phyloP scores from a whole-genome alignment of 2,113 vertebrate genomes.

The Callorhinus ursinus region DNA sequence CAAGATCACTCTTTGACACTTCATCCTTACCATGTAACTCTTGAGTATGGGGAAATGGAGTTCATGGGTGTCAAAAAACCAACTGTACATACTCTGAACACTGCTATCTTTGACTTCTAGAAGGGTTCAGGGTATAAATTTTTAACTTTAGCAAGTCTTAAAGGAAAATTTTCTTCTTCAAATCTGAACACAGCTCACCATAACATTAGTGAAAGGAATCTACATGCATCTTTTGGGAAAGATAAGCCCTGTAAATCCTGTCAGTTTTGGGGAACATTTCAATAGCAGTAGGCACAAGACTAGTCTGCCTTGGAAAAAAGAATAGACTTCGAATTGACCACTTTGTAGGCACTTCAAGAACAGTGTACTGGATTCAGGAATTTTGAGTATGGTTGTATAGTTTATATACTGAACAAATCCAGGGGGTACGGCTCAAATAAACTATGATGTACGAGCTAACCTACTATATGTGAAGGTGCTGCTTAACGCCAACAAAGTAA shows the following conservation, averaged over 20 bases:
- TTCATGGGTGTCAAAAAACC: slow-evolving; percentile 65
- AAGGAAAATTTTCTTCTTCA: not conserved
- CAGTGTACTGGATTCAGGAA: not conserved
- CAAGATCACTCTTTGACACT: slow-evolving; percentile 66
- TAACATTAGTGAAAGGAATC: slow-evolving; percentile 40
- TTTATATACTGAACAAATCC: not conserved
- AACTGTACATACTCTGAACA: slow-evolving; percentile 72
- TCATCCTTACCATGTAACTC: slow-evolving; percentile 68
- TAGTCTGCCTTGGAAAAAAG: not conserved
- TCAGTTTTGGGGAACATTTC: slow-evolving; percentile 75
- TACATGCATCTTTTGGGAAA: slow-evolving; percentile 63
- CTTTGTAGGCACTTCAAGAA: not conserved
- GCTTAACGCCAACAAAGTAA: not conserved
- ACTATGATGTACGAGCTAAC: not conserved
- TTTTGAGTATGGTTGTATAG: not conserved
- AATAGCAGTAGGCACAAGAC: not conserved
- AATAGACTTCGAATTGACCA: not conserved
- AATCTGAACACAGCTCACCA: not conserved
- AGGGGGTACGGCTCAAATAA: not conserved
- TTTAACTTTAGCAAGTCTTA: slow-evolving; percentile 65
- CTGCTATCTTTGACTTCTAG: slow-evolving; percentile 73
- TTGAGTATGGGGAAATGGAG: slow-evolving; percentile 72
- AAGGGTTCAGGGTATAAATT: slow-evolving; percentile 72
- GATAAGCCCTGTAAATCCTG: slow-evolving; percentile 66
- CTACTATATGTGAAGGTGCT: too few relatives aligned